Conservation (phyloP, 2,797 vertebrate species). For the Anolis apletophallus region DNA sequence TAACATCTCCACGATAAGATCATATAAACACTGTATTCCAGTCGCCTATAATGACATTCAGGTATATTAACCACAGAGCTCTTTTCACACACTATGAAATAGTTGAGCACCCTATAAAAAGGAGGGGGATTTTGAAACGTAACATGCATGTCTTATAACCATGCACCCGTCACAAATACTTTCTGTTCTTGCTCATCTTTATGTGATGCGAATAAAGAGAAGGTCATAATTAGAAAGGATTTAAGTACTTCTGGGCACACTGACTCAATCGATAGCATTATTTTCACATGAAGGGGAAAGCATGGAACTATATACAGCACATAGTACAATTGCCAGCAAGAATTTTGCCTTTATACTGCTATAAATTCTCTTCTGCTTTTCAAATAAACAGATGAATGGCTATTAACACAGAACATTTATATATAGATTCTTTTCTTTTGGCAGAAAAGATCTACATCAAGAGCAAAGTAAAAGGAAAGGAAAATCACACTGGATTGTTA, state of each 20-base stretch:
- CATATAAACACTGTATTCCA: not conserved
- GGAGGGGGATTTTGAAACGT: constrained; percentile 32
- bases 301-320: constrained; percentile 59
- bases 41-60: constrained; percentile 25
- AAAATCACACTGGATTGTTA: not conserved
- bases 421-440: not conserved
- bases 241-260: constrained; percentile 46
- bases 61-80: constrained; percentile 27
- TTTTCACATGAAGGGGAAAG: not conserved
- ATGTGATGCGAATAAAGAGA: constrained; percentile 41
- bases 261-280: constrained; percentile 48
- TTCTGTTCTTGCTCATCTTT: constrained; percentile 46
- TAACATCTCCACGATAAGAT: constrained; percentile 12
- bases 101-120: constrained; percentile 53
- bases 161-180: constrained; percentile 51
- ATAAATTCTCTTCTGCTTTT: constrained; percentile 54
- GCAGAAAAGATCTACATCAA: not conserved
- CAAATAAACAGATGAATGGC: constrained; percentile 44
- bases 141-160: constrained; percentile 41
- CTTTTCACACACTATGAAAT: constrained; percentile 50
- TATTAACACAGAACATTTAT: constrained; percentile 27
- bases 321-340: constrained; percentile 39
- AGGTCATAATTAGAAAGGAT: constrained; percentile 43
- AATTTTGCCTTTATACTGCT: constrained; percentile 55
- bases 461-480: not conserved